phyloP scores from a whole-genome alignment of 2,888 invertebrate species.

The Deilephila elpenor region DNA sequence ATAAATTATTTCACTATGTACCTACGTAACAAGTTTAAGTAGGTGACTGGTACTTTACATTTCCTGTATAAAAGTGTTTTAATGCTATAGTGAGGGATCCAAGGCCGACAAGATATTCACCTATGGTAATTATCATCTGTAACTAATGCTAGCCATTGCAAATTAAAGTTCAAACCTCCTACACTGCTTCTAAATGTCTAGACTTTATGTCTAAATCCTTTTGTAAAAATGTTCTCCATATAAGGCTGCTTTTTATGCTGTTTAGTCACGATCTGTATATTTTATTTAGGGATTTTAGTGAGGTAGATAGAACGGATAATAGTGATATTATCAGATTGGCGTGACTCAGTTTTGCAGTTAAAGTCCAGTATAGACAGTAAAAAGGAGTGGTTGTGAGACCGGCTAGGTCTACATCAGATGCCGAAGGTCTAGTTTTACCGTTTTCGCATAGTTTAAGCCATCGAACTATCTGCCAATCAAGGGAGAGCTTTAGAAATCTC shows the following conservation, averaged over 20 bases:
- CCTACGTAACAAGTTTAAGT: neutral
- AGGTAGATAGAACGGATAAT: no score
- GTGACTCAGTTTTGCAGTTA: no score
- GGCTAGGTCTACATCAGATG: no score
- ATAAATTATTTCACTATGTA: neutral
- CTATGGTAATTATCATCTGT: constrained; percentile 15
- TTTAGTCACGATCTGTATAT: neutral
- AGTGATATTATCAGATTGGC: no score
- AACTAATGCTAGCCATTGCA: constrained; percentile 19
- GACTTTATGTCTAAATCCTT: neutral
- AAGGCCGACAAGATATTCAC: constrained; percentile 11
- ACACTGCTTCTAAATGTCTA: constrained; percentile 1
- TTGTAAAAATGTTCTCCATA: neutral
- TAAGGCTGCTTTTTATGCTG: neutral
- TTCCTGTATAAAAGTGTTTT: constrained; percentile 14
- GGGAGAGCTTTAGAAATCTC: no score
- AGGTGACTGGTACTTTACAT: constrained; percentile 7
- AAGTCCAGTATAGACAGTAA: no score
- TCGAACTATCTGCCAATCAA: no score
- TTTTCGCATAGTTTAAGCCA: no score
- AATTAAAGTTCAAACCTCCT: constrained; percentile 18
- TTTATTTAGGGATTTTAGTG: no score
- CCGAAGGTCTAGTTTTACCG: no score
- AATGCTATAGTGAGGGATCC: constrained; percentile 10
- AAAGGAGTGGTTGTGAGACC: no score